A percentile compares a stretch with the other conserved stretches of the same genome.
Evolutionary conservation across 2,113 vertebrate species (phyloP).

Genomic region (Ursus arctos): DNA sequence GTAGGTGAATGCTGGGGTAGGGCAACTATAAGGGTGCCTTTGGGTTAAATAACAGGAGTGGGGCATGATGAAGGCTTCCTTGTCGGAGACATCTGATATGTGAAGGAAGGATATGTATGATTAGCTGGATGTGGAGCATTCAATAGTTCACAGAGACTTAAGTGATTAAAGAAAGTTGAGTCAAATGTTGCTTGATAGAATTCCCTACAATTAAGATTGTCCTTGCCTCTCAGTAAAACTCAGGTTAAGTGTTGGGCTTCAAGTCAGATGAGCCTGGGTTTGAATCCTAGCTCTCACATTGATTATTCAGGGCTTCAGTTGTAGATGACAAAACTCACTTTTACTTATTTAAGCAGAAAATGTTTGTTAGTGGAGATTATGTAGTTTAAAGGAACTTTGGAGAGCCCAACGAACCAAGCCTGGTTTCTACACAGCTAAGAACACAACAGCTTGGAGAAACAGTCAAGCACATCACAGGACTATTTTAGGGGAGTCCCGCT

Average conservation of each 20-base stretch:
- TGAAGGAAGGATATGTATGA: background rate
- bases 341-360: background rate
- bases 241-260: background rate
- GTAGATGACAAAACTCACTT: background rate
- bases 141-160: background rate
- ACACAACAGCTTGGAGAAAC: background rate
- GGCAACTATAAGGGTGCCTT: background rate
- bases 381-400: background rate
- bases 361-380: background rate
- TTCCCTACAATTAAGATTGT: background rate
- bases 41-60: background rate
- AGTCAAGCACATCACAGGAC: background rate
- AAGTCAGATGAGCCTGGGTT: background rate
- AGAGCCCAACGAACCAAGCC: background rate
- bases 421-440: background rate
- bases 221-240: background rate
- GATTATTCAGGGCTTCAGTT: background rate
- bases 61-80: background rate
- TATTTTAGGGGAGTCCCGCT: background rate
- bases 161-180: background rate
- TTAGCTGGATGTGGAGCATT: background rate
- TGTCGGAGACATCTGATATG: background rate
- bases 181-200: background rate
- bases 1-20: background rate
- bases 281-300: background rate